Evolutionary conservation across 2,797 vertebrate genomes (phyloP), one percentile per base, ranked within the genome.

Genomic region (Pangasius sanitwongsei): DNA sequence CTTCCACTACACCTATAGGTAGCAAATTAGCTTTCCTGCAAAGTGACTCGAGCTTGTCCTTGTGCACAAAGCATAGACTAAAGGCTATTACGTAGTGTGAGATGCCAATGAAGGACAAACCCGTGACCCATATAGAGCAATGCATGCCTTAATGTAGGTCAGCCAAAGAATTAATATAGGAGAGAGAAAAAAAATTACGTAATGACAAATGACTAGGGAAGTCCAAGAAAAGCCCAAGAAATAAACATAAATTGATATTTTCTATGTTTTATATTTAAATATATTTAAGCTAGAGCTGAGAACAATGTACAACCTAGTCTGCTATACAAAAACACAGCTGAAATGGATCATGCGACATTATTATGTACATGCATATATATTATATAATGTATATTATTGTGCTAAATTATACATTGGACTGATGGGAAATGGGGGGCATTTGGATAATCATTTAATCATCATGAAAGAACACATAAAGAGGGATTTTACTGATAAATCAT

Each of bases 81-180:
- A 63, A 34, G 69, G 87, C 50, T 61, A 72, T 82, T 78, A 65
- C 82, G 84, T 86, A 63, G 82, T 50, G 86, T 59, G 83, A 77
- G 70, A 89, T 72, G 69, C 86, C 87, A 75, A 55, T 59, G 70
- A 88, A 88, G 87, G 87, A 85, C 87, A 88, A 85, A 85, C 83
- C 59, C 53, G 37, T 85, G 83, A 88, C 69, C 83, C 72, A 88
- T 85, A 88, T 77, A 77, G 44, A 65, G 81, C 53, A 25, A 34
- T 57, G 77, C 34, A 28, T 37, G 53, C 6, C 50, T 72, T 70
- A 70, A 87, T 87, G 50, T 87, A 87, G 86, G 86, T 87, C 86
- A 57, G 48, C 44, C 77, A 55, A 67, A 57, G 48, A 82, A 82
- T 57, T 70, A 57, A 31, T 63, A 50, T 48, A 41, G 34, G 34